Base-by-base conservation (phyloP, 2,797 vertebrate species). In the Diglossa cyanea region DNA sequence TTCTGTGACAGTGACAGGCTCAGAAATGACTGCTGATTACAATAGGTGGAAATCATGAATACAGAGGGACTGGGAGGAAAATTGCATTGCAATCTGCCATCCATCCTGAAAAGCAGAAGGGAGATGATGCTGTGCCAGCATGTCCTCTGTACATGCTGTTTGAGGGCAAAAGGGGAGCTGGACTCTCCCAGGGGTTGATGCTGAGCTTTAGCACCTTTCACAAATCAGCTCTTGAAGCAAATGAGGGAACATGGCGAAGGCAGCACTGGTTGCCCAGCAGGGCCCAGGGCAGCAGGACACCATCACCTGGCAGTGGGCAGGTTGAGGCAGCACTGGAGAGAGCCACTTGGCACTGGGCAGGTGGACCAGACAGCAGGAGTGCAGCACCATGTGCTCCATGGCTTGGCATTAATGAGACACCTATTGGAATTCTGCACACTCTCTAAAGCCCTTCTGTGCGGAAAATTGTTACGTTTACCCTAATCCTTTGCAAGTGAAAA, bases 341-440 rank as follows among this genome's bases (percentile, higher is more conserved):
- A 90, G 44, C 86, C 94, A 57, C 95, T 97, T 96, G 96, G 97
- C 96, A 96, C 90, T 0, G 2, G 95, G 88, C 97, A 97, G 96
- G 97, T 95, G 97, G 90, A 86, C 48, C 45, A 91, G 90, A 88
- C 97, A 97, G 97, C 95, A 35, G 97, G 97, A 96, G 95, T 70
- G 95, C 30, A 18, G 89, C 87, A 47, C 94, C 95, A 86, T 84
- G 93, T 92, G 90, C 86, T 96, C 93, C 58, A 17, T 3, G 0
- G 19, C 90, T 95, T 97, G 98, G 97, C 96, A 95, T 92, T 97
- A 97, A 97, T 96, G 96, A 96, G 95, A 96, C 95, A 96, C 95
- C 93, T 95, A 91, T 90, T 95, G 94, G 96, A 98, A 94, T 96
- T 79, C 93, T 84, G 62, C 47, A 58, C 26, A 5, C 45, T 88